Conservation (phyloP, 2,888 invertebrate genomes). For the Synergus itoensis region DNA sequence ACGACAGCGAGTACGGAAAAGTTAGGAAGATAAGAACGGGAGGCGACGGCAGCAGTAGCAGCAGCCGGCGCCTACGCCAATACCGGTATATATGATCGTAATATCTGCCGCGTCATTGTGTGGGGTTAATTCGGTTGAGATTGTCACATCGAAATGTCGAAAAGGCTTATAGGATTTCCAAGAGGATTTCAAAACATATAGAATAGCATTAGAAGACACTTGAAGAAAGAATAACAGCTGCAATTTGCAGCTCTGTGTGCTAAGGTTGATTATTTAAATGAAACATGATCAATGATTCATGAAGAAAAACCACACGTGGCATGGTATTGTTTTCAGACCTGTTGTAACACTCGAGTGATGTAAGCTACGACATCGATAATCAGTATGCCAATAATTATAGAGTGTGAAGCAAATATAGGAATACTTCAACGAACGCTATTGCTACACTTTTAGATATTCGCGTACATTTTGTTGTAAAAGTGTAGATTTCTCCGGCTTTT, state of each 20-base stretch:
- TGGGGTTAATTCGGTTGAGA: background rate
- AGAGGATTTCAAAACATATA: background rate
- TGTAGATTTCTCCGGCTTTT: too few species aligned
- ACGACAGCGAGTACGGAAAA: conserved; percentile 36
- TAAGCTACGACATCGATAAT: background rate
- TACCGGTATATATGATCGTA: background rate
- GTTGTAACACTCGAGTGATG: conserved; percentile 33
- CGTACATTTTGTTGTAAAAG: background rate
- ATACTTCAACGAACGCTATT: background rate
- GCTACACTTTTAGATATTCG: background rate
- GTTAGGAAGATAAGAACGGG: conserved; percentile 33
- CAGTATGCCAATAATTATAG: conserved; percentile 8
- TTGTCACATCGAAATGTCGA: background rate
- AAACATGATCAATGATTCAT: conserved; percentile 26
- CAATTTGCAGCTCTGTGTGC: background rate
- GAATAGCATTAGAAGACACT: background rate
- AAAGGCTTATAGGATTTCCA: background rate
- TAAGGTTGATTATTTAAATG: conserved; percentile 23
- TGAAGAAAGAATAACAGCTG: background rate
- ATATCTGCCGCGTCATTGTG: background rate
- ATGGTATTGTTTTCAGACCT: conserved; percentile 26
- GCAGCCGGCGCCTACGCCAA: conserved; percentile 34
- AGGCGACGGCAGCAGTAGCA: conserved; percentile 29
- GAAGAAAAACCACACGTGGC: conserved; percentile 26
- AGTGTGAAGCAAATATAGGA: background rate